Evolutionary conservation across 2,797 vertebrate genomes (phyloP).

Genomic region (Dendrocincla fuliginosa): DNA sequence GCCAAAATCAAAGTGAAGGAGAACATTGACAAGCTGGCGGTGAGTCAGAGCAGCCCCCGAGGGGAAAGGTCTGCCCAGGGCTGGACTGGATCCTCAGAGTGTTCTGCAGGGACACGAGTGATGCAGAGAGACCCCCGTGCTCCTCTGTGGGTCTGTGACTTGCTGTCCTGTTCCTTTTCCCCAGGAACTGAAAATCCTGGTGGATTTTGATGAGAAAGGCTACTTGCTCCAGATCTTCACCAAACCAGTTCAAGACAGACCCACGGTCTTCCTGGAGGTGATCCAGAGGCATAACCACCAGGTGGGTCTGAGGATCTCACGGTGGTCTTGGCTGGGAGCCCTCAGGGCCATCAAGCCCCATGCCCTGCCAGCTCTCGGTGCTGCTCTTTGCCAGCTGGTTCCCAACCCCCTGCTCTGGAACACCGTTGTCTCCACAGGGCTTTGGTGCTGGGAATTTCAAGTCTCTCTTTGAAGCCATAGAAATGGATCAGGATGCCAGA

Average conservation of each 20-base stretch:
- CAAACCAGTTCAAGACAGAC: conserved; percentile 95
- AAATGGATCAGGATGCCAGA: conserved; percentile 87
- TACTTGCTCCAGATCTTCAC: conserved; percentile 99
- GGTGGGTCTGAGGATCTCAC: conserved; percentile 71
- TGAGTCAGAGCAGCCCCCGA: conserved; percentile 30
- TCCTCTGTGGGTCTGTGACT: fast-evolving
- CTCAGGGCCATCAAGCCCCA: background rate
- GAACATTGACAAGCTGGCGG: conserved; percentile 85
- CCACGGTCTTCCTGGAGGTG: conserved; percentile 94
- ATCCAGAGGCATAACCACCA: conserved; percentile 96
- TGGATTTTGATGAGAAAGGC: conserved; percentile 94
- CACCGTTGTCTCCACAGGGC: conserved; percentile 72
- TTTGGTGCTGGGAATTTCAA: conserved; percentile 98
- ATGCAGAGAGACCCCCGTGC: background rate
- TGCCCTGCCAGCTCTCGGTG: background rate
- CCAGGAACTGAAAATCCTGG: conserved; percentile 90
- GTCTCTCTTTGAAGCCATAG: conserved; percentile 94
- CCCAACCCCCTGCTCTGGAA: background rate
- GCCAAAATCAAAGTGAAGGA: conserved; percentile 90
- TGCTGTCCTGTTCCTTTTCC: background rate
- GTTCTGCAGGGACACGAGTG: background rate
- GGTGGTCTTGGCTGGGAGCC: fast-evolving
- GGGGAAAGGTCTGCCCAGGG: background rate
- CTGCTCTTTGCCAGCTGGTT: background rate
- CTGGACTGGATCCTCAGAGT: fast-evolving